These are phyloP conservation scores for Drosophila austrosaltans DNA, from an alignment of 2,888 invertebrate species.

Conservation along the genomic window DNA sequence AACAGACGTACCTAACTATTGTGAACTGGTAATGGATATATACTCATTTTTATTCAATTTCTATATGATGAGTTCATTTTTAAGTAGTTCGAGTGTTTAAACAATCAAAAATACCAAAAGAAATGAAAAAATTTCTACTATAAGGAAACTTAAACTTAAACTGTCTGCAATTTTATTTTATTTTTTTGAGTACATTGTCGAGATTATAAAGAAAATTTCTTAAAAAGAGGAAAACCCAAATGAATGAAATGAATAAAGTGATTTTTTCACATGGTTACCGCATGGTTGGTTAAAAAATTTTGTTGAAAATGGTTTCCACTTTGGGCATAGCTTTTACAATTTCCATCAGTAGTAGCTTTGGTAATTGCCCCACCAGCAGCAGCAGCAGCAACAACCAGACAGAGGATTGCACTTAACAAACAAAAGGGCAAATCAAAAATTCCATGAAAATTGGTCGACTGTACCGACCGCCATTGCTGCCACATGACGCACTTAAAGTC, in stretches of 20 bases:
- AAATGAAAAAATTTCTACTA: no score
- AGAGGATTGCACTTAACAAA: constrained; percentile 83
- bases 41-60: no score
- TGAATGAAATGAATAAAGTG: background rate
- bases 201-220: background rate
- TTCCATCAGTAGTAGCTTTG: background rate
- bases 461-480: constrained; percentile 22
- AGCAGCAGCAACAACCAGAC: constrained; percentile 10
- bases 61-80: no score
- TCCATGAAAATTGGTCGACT: constrained; percentile 54
- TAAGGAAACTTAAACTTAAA: background rate
- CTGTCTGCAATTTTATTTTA: background rate
- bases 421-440: constrained; percentile 82
- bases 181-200: no score
- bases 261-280: constrained; percentile 1
- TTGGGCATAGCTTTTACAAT: constrained; percentile 4
- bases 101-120: background rate
- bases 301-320: constrained; percentile 5
- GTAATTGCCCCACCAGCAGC: background rate
- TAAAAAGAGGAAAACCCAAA: background rate
- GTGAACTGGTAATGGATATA: no score
- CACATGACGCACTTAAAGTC: constrained; percentile 41
- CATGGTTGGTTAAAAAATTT: background rate
- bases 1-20: background rate
- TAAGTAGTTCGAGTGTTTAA: background rate